A percentile compares a stretch with the other conserved stretches of the same genome.
These are phyloP conservation scores for Probaryconus sp. DNA, from an alignment of 1,140 invertebrate species.

Conservation along the genomic window DNA sequence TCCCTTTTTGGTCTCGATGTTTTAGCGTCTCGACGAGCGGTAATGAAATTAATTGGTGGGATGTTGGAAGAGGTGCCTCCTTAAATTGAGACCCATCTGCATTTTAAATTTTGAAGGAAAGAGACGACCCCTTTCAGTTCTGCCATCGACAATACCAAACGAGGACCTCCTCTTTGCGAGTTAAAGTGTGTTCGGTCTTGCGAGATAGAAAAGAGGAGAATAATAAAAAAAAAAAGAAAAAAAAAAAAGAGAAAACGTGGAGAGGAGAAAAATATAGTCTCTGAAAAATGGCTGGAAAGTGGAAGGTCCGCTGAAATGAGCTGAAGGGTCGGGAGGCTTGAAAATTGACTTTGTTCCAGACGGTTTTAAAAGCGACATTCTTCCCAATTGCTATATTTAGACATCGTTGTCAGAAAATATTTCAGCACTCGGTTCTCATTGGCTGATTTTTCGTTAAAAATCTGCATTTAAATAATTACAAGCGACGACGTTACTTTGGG, in stretches of 20 bases:
- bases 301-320: constrained; percentile 58
- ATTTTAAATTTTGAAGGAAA: constrained; percentile 66
- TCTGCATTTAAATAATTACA: too few relatives aligned
- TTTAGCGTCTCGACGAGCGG: constrained; percentile 32
- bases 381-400: constrained; percentile 39
- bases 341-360: constrained; percentile 48
- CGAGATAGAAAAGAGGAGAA: constrained; percentile 6
- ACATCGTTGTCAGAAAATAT: constrained; percentile 21
- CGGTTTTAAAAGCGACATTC: constrained; percentile 28
- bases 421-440: constrained; percentile 2
- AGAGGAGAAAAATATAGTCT: constrained; percentile 45
- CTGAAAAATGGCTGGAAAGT: constrained; percentile 48
- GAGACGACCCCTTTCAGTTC: constrained; percentile 39
- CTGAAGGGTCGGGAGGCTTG: constrained; percentile 51
- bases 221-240: background rate
- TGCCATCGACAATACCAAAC: constrained; percentile 7
- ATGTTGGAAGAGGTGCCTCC: constrained; percentile 58
- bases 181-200: constrained; percentile 38
- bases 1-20: constrained; percentile 34
- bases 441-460: too few relatives aligned
- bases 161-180: constrained; percentile 13
- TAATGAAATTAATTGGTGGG: constrained; percentile 73
- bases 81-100: constrained; percentile 66
- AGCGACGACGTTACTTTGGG: background rate
- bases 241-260: constrained; percentile 22